These are phyloP conservation scores for Mixornis gularis DNA, from an alignment of 2,113 vertebrate genomes.

Conservation along the genomic window DNA sequence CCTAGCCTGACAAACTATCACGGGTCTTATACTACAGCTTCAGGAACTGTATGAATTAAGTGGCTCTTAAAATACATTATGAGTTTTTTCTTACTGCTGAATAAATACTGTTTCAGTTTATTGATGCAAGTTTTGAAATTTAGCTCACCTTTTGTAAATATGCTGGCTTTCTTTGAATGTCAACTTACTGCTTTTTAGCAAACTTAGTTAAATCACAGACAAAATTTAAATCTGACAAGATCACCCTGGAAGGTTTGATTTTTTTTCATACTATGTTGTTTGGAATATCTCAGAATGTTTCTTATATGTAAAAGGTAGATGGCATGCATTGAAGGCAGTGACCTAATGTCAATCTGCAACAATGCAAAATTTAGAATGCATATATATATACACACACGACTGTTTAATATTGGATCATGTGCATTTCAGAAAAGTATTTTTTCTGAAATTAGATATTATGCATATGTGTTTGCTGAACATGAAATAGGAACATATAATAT, in stretches of 20 bases:
- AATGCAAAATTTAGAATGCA: neutral
- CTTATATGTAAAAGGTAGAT: neutral
- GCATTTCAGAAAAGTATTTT: neutral
- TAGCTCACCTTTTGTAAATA: neutral
- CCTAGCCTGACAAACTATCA: constrained; percentile 37
- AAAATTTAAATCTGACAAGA: neutral
- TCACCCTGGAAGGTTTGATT: neutral
- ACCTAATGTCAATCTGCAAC: neutral
- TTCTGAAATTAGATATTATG: neutral
- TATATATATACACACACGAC: neutral
- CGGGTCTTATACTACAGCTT: constrained; percentile 22
- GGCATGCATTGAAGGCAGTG: neutral
- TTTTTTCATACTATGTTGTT: neutral
- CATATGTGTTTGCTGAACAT: neutral
- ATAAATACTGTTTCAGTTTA: neutral
- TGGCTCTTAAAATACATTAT: neutral
- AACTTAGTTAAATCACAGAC: neutral
- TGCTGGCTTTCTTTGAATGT: neutral
- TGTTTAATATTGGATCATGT: neutral
- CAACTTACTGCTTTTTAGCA: neutral
- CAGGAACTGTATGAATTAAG: neutral
- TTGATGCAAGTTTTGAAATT: neutral
- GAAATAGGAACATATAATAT: neutral
- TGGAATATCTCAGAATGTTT: neutral
- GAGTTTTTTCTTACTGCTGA: neutral